Conservation (phyloP, 2,113 vertebrate genomes). For the Strix aluco region DNA sequence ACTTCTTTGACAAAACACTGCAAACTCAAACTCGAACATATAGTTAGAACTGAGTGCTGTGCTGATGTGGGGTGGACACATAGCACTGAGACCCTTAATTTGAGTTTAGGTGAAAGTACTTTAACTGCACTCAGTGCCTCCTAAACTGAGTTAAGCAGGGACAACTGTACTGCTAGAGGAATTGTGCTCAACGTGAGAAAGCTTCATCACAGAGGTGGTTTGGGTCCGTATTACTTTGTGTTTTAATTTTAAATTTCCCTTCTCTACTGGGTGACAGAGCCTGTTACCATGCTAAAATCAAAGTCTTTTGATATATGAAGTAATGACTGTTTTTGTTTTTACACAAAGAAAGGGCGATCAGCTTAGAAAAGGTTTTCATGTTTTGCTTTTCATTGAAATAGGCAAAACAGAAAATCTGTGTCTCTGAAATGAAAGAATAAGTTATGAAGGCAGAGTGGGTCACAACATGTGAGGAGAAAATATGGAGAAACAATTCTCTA, state of each 20-base stretch:
- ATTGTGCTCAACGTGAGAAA: not conserved
- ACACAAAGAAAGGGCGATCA: not conserved
- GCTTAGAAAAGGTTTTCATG: not conserved
- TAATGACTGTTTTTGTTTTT: not conserved
- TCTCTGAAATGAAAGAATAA: not conserved
- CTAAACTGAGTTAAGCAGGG: not conserved
- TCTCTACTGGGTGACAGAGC: not conserved
- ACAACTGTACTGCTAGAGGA: not conserved
- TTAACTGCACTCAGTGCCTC: slow-evolving; percentile 8
- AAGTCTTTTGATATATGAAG: not conserved
- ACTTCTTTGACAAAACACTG: not conserved
- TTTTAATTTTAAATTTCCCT: not conserved
- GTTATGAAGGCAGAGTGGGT: not conserved
- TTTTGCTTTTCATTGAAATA: not conserved
- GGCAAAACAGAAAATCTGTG: not conserved
- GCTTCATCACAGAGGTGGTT: not conserved
- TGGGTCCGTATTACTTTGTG: not conserved
- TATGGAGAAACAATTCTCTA: not conserved
- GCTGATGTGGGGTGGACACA: not conserved
- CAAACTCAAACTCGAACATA: not conserved
- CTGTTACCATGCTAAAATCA: not conserved
- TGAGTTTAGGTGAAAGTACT: slow-evolving; percentile 9
- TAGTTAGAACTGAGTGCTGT: not conserved
- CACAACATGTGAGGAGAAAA: not conserved
- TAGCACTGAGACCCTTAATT: not conserved